These are phyloP conservation scores for Orcinus orca DNA, from an alignment of 2,113 vertebrate genomes.

Conservation along the genomic window DNA sequence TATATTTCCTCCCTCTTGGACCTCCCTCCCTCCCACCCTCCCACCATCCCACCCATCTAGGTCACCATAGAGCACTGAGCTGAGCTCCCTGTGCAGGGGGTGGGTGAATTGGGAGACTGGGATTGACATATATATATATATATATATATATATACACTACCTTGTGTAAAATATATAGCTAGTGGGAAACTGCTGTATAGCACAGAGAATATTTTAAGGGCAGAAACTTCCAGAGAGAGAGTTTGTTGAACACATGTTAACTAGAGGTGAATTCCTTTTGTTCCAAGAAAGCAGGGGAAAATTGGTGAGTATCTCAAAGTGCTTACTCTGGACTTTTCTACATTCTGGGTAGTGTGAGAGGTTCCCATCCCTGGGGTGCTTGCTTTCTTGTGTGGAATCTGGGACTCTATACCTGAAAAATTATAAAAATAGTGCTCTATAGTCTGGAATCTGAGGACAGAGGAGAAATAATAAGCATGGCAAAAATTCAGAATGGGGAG, in stretches of 20 bases:
- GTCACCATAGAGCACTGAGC: too few relatives aligned
- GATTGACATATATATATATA: too few relatives aligned
- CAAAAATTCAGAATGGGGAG: not conserved
- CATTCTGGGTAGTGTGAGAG: too few relatives aligned
- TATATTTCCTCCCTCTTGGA: too few relatives aligned
- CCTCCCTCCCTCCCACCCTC: too few relatives aligned
- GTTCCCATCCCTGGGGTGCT: rapidly evolving
- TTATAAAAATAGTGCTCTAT: not conserved
- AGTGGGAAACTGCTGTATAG: too few relatives aligned
- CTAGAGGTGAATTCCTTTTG: not conserved
- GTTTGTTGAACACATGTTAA: not conserved
- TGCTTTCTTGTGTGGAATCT: not conserved
- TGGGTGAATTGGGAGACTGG: too few relatives aligned
- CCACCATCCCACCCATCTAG: too few relatives aligned
- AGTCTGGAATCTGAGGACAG: not conserved
- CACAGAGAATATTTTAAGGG: not conserved
- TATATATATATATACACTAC: too few relatives aligned
- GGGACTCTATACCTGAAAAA: not conserved
- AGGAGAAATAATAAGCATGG: not conserved
- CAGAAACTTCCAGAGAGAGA: not conserved
- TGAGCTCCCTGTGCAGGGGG: too few relatives aligned
- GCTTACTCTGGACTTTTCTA: not conserved
- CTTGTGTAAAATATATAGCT: too few relatives aligned
- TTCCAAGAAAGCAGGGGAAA: rapidly evolving
- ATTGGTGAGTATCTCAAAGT: rapidly evolving